Evolutionary conservation across 2,888 invertebrate genomes (phyloP).

Genomic region (Mythimna vitellina): DNA sequence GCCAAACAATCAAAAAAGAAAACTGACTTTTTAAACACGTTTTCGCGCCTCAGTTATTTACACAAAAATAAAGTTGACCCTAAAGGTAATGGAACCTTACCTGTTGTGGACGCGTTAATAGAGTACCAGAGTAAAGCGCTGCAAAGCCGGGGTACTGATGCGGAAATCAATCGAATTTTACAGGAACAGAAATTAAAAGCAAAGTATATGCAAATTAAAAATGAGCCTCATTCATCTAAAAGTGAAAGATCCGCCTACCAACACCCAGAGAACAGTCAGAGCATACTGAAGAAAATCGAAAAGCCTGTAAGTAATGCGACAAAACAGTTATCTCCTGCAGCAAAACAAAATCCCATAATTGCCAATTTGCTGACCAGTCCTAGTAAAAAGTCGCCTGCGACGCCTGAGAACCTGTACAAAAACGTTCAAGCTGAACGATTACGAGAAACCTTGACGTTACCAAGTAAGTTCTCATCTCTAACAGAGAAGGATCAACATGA

Average conservation of each 20-base stretch:
- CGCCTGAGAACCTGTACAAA: conserved; percentile 26
- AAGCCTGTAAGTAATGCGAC: conserved; percentile 24
- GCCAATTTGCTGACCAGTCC: conserved; percentile 32
- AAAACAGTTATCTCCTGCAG: conserved; percentile 1
- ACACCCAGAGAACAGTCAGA: conserved; percentile 30
- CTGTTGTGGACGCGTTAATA: conserved; percentile 57
- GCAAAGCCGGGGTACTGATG: conserved; percentile 22
- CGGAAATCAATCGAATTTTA: conserved; percentile 49
- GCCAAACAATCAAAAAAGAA: conserved; percentile 80
- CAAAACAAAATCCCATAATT: conserved; percentile 45
- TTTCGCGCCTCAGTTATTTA: conserved; percentile 84
- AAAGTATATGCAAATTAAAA: conserved; percentile 9
- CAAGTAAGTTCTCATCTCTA: conserved; percentile 54
- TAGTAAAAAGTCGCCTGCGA: conserved; percentile 3
- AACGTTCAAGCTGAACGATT: conserved; percentile 26
- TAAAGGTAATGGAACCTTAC: conserved; percentile 66
- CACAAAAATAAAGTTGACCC: conserved; percentile 81
- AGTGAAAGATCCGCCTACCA: conserved; percentile 14
- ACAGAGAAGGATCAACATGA: conserved; percentile 81
- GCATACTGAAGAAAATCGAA: conserved; percentile 26
- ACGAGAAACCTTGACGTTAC: not conserved
- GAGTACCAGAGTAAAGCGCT: conserved; percentile 53
- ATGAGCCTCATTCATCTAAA: conserved; percentile 27
- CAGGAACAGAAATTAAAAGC: conserved; percentile 54
- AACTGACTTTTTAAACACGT: conserved; percentile 81